These are phyloP conservation scores for Nannoperca australis DNA, from an alignment of 2,797 vertebrate species.

Conservation along the genomic window DNA sequence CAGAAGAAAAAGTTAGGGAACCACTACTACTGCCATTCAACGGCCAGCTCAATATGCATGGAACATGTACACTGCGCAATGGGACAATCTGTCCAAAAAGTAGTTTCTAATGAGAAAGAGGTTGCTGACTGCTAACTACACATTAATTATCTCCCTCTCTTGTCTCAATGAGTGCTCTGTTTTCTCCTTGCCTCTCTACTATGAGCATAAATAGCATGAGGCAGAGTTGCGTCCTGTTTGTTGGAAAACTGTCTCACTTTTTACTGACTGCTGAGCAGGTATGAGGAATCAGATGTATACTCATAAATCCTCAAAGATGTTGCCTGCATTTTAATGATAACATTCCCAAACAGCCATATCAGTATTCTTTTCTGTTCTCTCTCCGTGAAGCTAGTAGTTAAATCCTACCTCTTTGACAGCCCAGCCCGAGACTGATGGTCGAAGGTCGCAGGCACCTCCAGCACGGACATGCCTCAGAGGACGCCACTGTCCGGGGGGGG, in stretches of 20 bases:
- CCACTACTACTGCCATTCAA: no score
- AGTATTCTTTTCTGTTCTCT: not conserved
- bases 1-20: not conserved
- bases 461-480: not conserved
- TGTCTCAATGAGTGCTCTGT: not conserved
- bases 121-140: no score
- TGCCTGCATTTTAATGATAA: slow-evolving; percentile 31
- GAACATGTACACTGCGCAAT: no score
- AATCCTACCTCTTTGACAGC: slow-evolving; percentile 7
- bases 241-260: slow-evolving; percentile 22
- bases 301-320: slow-evolving; percentile 33
- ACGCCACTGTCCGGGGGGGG: slow-evolving; percentile 10
- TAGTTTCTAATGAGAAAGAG: no score
- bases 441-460: slow-evolving; percentile 4
- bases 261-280: slow-evolving; percentile 34
- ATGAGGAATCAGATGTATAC: slow-evolving; percentile 18
- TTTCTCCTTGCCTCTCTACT: not conserved
- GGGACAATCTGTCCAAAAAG: no score
- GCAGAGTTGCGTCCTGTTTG: slow-evolving; percentile 14
- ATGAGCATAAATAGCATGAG: not conserved
- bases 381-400: not conserved
- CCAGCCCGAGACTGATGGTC: not conserved
- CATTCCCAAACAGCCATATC: not conserved
- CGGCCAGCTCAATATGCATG: no score
- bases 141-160: not conserved